phyloP scores from a whole-genome alignment of 2,113 vertebrate genomes.

The Lepus timidus region DNA sequence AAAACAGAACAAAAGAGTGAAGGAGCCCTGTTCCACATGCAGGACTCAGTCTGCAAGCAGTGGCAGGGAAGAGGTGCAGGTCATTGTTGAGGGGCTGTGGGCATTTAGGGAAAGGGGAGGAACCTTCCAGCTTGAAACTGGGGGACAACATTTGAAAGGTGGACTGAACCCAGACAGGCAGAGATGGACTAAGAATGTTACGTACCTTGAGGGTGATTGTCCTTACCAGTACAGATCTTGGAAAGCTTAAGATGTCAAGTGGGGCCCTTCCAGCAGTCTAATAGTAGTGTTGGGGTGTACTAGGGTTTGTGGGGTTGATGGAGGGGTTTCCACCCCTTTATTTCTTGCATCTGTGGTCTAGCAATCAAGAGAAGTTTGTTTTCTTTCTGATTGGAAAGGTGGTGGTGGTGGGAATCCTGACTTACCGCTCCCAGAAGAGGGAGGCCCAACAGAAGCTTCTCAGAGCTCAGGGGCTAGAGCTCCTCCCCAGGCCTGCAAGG shows the following conservation, averaged over 20 bases:
- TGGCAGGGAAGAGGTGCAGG: background rate
- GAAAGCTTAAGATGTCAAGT: background rate
- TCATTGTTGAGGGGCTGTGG: background rate
- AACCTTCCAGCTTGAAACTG: background rate
- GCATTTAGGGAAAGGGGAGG: background rate
- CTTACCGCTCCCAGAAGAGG: background rate
- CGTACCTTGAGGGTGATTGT: background rate
- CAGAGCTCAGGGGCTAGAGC: background rate
- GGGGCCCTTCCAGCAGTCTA: background rate
- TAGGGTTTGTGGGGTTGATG: background rate
- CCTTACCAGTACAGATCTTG: background rate
- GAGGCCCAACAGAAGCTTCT: background rate
- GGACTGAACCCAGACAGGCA: background rate
- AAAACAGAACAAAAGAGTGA: too few relatives aligned
- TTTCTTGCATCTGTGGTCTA: background rate
- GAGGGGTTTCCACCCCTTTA: background rate
- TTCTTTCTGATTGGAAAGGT: background rate
- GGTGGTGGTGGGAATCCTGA: too few relatives aligned
- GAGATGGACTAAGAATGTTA: background rate
- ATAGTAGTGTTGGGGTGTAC: background rate
- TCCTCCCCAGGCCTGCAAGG: background rate
- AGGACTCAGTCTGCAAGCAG: too few relatives aligned
- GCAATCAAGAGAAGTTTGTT: background rate
- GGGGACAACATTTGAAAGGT: background rate
- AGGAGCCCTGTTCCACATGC: background rate